These are phyloP conservation scores for Hydriomena furcata DNA, from an alignment of 2,888 invertebrate species.

Conservation along the genomic window DNA sequence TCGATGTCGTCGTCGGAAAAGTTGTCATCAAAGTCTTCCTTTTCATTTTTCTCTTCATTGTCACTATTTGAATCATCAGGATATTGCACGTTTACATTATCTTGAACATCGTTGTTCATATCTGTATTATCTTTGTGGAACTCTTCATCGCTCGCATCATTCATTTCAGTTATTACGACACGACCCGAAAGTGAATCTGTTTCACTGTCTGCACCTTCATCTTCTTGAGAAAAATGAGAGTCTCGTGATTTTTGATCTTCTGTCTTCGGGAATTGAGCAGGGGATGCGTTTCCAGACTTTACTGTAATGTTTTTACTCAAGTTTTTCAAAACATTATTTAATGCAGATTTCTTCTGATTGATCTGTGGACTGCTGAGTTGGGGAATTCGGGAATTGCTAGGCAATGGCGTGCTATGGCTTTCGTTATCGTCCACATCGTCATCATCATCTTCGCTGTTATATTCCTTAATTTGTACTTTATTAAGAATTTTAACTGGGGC, in stretches of 20 bases:
- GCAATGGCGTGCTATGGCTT: neutral
- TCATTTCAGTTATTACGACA: conserved; percentile 64
- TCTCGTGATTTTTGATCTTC: conserved; percentile 43
- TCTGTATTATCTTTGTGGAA: conserved; percentile 37
- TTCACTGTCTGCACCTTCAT: conserved; percentile 44
- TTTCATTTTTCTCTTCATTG: conserved; percentile 45
- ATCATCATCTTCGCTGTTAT: conserved; percentile 33
- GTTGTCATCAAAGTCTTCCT: conserved; percentile 38
- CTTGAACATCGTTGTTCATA: conserved; percentile 26
- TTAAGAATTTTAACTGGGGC: conserved; percentile 29
- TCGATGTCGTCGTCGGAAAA: conserved; percentile 48
- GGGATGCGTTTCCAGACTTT: conserved; percentile 59
- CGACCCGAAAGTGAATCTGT: conserved; percentile 48
- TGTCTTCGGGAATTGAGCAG: conserved; percentile 38
- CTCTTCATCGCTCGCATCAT: conserved; percentile 48
- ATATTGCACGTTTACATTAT: conserved; percentile 53
- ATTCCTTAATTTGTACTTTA: conserved; percentile 28
- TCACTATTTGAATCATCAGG: conserved; percentile 57
- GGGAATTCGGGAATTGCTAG: conserved; percentile 7
- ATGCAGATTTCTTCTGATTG: conserved; percentile 40
- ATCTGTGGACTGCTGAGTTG: conserved; percentile 22
- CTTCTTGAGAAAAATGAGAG: conserved; percentile 31
- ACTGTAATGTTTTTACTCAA: conserved; percentile 66
- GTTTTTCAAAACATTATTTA: conserved; percentile 61
- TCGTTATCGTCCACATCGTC: conserved; percentile 30